Evolutionary conservation across 2,113 vertebrate genomes (phyloP), one percentile per base, ranked within the genome.

Genomic region (Rhea americana): DNA sequence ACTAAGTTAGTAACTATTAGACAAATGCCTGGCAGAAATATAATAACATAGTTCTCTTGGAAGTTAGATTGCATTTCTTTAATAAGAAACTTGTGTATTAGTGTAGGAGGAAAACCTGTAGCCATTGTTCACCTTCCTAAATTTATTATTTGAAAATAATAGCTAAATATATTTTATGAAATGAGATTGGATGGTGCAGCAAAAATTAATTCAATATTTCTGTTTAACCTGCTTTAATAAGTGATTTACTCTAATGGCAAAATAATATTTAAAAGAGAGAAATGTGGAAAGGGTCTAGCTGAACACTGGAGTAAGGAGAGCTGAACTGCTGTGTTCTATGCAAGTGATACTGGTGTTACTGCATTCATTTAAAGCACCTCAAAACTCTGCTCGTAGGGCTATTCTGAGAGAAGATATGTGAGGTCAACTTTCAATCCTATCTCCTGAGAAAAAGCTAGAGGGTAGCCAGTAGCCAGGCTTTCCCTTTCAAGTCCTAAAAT

Each of bases 71-170:
- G 30, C 12, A 89, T 94, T 95, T 94, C 37, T n/a, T 92, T 88
- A 91, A 84, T 84, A 92, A 92, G 66, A 94, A 85, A 21, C 9
- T 79, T 75, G 7, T 81, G 21, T 26, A 2, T 61, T 91, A 90
- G 16, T 80, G 45, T 5, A 61, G 63, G 25, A 84, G 8, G 11
- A 80, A 93, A 93, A 81, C 50, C 16, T 82, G 32, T 50, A 95
- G 43, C 58, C 8, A 91, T 16, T 68, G n/a, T 80, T 90, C 56
- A 77, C 19, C 7, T 87, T 94, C 25, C 22, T 37, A 81, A 87
- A 94, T 65, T 24, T 79, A 89, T 84, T 89, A 67, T 85, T 81
- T 77, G 6, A 89, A 93, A 93, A 81, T 89, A 87, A 85, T n/a
- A 37, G 4, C 26, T 79, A 79, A 88, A 77, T 7, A 14, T 75